phyloP scores from a whole-genome alignment of 2,888 invertebrate genomes.

The Helleia helle region DNA sequence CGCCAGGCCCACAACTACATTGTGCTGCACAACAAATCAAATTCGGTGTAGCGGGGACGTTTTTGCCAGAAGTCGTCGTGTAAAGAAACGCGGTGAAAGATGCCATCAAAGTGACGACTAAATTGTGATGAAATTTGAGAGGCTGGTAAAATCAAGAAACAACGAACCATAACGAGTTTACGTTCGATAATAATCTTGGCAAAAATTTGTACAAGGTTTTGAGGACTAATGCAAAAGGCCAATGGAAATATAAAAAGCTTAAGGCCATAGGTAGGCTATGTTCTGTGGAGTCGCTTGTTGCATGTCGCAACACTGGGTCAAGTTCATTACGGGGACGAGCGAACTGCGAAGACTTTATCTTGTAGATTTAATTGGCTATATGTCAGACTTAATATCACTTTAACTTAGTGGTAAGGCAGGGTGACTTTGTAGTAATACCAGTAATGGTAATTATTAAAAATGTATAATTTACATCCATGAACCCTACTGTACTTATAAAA shows the following conservation, averaged over 20 bases:
- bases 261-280: not conserved
- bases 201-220: conserved; percentile 10
- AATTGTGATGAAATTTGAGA: no score
- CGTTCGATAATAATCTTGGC: conserved; percentile 14
- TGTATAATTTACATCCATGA: no score
- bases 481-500: no score
- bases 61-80: conserved; percentile 28
- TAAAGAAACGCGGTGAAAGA: conserved; percentile 23
- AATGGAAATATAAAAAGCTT: not conserved
- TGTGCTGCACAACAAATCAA: conserved; percentile 58
- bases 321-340: not conserved
- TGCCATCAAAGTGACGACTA: conserved; percentile 9
- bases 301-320: not conserved
- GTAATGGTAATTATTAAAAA: no score
- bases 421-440: no score
- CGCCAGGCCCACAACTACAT: conserved; percentile 61
- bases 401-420: no score
- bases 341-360: not conserved
- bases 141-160: no score
- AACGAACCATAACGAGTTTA: no score
- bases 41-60: conserved; percentile 46
- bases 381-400: no score
- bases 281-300: not conserved
- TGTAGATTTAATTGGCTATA: no score
- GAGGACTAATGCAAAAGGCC: not conserved